Evolutionary conservation across 2,888 invertebrate species (phyloP).

Genomic region (Megaustenia siamemsis): DNA sequence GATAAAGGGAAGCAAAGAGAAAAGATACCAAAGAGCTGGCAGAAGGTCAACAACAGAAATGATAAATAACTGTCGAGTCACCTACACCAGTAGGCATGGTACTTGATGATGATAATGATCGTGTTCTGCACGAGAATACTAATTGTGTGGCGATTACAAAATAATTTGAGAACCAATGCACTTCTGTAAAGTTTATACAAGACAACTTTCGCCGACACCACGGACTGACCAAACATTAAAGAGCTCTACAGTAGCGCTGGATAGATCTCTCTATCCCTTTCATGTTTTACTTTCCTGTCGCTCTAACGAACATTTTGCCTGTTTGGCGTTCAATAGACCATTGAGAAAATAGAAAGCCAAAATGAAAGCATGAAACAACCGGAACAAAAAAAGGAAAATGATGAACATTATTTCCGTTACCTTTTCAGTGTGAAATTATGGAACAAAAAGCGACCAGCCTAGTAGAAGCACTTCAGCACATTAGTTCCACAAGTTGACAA

Average conservation of each 20-base stretch:
- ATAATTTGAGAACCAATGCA: too few species aligned
- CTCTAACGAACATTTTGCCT: neutral
- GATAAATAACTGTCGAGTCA: too few species aligned
- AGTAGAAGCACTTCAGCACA: neutral
- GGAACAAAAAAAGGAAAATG: neutral
- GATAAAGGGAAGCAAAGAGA: too few species aligned
- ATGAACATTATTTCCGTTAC: neutral
- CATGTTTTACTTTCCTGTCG: neutral
- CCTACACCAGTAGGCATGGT: too few species aligned
- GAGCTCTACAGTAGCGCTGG: neutral
- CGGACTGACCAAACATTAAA: slow-evolving; percentile 15
- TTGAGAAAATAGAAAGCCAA: neutral
- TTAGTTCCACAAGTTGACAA: neutral
- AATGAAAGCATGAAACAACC: neutral
- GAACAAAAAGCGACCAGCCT: neutral
- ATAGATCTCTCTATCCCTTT: neutral
- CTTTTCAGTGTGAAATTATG: neutral
- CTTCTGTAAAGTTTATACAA: too few species aligned
- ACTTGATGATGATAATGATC: too few species aligned
- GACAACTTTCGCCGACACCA: too few species aligned
- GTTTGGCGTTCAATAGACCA: neutral
- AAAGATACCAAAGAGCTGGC: too few species aligned
- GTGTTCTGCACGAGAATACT: too few species aligned
- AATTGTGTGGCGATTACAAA: too few species aligned
- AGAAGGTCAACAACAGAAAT: too few species aligned